Evolutionary conservation across 2,113 vertebrate species (phyloP).

Genomic region (Casuarius casuarius): DNA sequence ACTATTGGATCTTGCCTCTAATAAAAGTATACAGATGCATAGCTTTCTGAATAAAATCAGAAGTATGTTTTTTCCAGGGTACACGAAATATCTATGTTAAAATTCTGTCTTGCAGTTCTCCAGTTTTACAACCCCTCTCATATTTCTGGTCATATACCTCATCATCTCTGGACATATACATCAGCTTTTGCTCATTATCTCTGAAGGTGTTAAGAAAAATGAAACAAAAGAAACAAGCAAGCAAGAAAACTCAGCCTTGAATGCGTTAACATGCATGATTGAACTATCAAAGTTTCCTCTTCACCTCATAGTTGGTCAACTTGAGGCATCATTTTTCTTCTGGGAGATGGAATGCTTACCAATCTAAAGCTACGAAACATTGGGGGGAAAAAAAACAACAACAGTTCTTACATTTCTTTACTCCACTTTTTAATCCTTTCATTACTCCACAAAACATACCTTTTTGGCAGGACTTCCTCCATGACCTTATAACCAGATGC

Average conservation of each 20-base stretch:
- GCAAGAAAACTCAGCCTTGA: neutral
- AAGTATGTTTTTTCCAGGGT: neutral
- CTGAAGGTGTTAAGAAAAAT: too few relatives aligned
- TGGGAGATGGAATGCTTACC: neutral
- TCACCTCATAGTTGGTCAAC: neutral
- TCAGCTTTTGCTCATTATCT: neutral
- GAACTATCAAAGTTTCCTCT: neutral
- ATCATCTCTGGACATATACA: neutral
- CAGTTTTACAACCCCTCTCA: neutral
- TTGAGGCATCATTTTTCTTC: neutral
- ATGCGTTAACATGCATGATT: neutral
- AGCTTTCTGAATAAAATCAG: neutral
- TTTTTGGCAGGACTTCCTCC: neutral
- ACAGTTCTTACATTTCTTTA: neutral
- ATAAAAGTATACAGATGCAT: neutral
- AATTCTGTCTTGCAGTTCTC: neutral
- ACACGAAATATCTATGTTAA: neutral
- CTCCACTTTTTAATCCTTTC: neutral
- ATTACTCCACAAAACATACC: too few relatives aligned
- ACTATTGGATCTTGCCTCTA: neutral
- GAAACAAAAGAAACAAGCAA: neutral
- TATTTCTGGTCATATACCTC: neutral
- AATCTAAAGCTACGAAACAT: neutral
- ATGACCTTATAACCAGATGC: neutral
- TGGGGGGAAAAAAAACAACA: neutral